Evolutionary conservation across 2,888 invertebrate species (phyloP).

Genomic region (Mesochorus sp.): DNA sequence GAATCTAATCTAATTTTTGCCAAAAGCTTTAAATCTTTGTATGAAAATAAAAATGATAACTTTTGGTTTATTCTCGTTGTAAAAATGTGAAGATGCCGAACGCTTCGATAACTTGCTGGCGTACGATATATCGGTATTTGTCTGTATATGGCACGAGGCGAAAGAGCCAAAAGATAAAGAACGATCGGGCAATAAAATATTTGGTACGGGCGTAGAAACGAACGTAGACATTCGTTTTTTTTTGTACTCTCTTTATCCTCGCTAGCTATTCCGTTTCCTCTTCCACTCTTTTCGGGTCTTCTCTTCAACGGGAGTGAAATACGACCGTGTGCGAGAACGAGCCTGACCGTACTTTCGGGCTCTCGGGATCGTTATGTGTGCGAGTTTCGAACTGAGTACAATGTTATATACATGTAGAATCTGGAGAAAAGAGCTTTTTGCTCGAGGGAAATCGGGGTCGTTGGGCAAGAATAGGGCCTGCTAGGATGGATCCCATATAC

Average conservation of each 20-base stretch:
- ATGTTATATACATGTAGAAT: background rate
- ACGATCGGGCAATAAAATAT: constrained; percentile 34
- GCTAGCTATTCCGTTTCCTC: constrained; percentile 1
- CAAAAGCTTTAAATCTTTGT: too few species aligned
- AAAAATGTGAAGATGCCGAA: too few species aligned
- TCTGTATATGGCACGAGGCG: too few species aligned
- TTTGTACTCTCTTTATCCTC: constrained; percentile 17
- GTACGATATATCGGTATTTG: too few species aligned
- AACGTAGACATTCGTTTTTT: constrained; percentile 2
- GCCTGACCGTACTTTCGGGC: constrained; percentile 50
- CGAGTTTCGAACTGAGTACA: constrained; percentile 1
- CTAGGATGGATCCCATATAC: background rate
- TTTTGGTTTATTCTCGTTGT: too few species aligned
- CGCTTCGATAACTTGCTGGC: too few species aligned
- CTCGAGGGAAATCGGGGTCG: constrained; percentile 24
- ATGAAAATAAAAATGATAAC: too few species aligned
- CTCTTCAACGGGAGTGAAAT: constrained; percentile 46
- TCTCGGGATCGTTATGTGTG: constrained; percentile 32
- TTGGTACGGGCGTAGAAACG: constrained; percentile 19
- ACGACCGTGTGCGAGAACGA: constrained; percentile 37
- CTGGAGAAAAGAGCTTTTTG: background rate
- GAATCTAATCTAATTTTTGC: background rate
- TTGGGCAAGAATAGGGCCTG: background rate
- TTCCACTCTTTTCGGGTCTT: background rate
- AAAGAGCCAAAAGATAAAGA: background rate